These are phyloP conservation scores for Mus caroli DNA, from an alignment of 2,797 vertebrate species.

Conservation along the genomic window DNA sequence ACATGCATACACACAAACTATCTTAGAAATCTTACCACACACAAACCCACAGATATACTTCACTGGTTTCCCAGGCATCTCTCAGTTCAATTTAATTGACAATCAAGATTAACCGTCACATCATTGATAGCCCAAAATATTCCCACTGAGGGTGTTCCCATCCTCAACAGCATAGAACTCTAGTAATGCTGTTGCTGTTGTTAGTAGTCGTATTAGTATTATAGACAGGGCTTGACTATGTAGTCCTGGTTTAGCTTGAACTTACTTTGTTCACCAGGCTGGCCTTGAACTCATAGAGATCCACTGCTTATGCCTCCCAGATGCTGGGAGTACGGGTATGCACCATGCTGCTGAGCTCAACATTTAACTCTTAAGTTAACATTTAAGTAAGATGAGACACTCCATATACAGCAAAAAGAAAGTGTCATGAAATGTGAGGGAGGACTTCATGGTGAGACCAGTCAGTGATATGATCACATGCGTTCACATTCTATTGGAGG, in stretches of 20 bases:
- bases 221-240: not conserved
- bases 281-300: not conserved
- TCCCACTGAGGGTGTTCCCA: not conserved
- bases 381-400: not conserved
- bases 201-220: not conserved
- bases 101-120: not conserved
- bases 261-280: not conserved
- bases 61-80: not conserved
- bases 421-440: not conserved
- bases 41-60: not conserved
- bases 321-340: not conserved
- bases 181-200: not conserved
- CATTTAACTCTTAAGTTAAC: not conserved
- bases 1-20: not conserved
- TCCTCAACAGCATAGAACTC: not conserved
- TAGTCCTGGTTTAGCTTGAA: not conserved
- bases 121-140: not conserved
- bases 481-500: not conserved
- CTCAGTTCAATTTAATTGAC: not conserved
- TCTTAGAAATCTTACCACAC: not conserved
- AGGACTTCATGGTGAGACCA: not conserved
- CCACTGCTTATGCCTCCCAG: not conserved
- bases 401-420: conserved; percentile 15
- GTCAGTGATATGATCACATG: not conserved
- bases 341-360: not conserved